Conservation (phyloP, 2,113 vertebrate genomes). For the Excalfactoria chinensis region DNA sequence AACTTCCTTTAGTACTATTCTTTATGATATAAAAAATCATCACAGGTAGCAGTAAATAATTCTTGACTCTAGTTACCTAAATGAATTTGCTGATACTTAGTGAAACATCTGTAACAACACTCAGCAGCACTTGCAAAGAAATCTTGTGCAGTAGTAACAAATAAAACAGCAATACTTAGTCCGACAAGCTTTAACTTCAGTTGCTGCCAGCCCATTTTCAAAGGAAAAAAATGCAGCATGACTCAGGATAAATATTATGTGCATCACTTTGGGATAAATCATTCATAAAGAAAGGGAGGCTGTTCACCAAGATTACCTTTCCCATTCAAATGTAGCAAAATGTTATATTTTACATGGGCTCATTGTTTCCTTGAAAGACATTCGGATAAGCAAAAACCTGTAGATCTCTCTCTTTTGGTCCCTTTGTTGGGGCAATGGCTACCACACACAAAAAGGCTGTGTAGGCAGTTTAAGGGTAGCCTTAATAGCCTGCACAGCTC, state of each 20-base stretch:
- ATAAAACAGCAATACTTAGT: background rate
- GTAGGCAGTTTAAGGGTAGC: background rate
- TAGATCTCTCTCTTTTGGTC: background rate
- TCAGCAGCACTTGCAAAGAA: background rate
- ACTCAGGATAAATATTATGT: background rate
- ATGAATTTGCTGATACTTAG: background rate
- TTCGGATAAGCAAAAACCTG: accelerated
- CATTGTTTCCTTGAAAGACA: background rate
- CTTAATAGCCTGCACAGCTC: accelerated
- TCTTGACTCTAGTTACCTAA: background rate
- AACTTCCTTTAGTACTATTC: background rate
- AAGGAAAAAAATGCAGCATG: background rate
- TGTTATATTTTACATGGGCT: background rate
- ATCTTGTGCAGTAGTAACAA: background rate
- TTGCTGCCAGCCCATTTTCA: background rate
- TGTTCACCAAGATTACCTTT: background rate
- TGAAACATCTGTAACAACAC: background rate
- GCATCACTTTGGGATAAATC: background rate
- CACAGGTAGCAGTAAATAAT: background rate
- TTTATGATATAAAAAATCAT: background rate
- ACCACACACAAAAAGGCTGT: background rate
- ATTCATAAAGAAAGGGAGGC: background rate
- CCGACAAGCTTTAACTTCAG: background rate
- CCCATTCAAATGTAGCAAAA: background rate
- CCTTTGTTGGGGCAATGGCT: background rate